phyloP scores from a whole-genome alignment of 2,113 vertebrate species.

The Alligator sinensis region DNA sequence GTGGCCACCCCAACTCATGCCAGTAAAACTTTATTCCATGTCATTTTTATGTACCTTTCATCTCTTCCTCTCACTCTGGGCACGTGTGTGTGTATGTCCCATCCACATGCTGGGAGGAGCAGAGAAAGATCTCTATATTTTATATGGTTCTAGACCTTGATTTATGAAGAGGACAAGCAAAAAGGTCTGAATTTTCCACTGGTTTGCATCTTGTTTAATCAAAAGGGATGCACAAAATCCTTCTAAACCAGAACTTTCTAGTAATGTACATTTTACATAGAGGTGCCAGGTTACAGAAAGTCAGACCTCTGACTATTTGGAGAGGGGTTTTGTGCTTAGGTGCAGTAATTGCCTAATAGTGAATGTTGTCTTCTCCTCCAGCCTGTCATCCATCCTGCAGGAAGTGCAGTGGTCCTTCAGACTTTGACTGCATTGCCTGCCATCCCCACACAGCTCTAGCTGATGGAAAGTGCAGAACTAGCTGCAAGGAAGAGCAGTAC shows the following conservation, averaged over 20 bases:
- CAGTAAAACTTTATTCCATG: neutral
- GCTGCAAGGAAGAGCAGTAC: constrained; percentile 84
- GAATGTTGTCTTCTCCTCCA: constrained; percentile 14
- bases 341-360: neutral
- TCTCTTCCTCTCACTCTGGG: neutral
- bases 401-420: constrained; percentile 79
- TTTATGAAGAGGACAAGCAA: neutral
- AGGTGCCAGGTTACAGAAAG: neutral
- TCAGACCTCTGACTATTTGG: neutral
- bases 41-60: neutral
- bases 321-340: neutral
- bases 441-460: constrained; percentile 74
- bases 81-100: neutral
- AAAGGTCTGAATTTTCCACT: neutral
- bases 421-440: constrained; percentile 81
- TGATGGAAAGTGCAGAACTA: constrained; percentile 78
- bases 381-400: constrained; percentile 87
- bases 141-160: neutral
- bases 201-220: constrained; percentile 1
- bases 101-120: neutral
- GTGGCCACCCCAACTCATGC: neutral
- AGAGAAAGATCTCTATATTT: neutral
- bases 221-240: neutral
- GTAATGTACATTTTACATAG: neutral
- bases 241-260: neutral